Conservation (phyloP, 1,140 invertebrate species). For the Neodiprion pinetum region DNA sequence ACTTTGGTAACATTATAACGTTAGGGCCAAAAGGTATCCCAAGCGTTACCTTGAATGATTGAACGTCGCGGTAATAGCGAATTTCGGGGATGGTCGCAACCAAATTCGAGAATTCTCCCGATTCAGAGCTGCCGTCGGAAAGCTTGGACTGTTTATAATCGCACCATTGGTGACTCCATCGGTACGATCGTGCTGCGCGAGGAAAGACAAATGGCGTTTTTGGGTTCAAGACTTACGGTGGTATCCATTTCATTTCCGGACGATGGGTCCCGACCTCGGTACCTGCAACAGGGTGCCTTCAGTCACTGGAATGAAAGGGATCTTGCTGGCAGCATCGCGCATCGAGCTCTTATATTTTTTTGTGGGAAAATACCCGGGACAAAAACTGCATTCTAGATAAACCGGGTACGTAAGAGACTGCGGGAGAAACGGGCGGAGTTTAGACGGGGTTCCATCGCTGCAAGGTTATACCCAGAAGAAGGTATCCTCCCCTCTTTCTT, state of each 20-base stretch:
- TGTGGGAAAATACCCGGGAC: slow-evolving; percentile 6
- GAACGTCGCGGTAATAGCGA: too few relatives aligned
- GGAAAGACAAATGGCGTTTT: slow-evolving; percentile 6
- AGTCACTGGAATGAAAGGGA: slow-evolving; percentile 31
- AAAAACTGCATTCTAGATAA: neutral
- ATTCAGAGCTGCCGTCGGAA: too few relatives aligned
- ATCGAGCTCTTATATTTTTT: slow-evolving; percentile 26
- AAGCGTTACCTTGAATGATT: too few relatives aligned
- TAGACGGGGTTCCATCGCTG: slow-evolving; percentile 26
- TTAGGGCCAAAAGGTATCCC: too few relatives aligned
- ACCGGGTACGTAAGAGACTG: too few relatives aligned
- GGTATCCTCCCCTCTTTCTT: slow-evolving; percentile 40
- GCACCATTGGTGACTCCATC: too few relatives aligned
- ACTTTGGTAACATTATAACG: too few relatives aligned
- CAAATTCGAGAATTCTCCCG: too few relatives aligned
- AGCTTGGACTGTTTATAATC: too few relatives aligned
- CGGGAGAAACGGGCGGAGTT: slow-evolving; percentile 28
- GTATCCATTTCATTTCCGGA: slow-evolving; percentile 3
- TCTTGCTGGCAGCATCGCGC: slow-evolving; percentile 29
- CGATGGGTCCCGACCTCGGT: slow-evolving; percentile 47
- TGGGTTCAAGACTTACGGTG: neutral
- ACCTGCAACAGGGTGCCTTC: slow-evolving; percentile 12
- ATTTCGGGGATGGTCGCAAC: too few relatives aligned
- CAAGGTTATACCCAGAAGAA: neutral
- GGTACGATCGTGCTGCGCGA: too few relatives aligned